A percentile compares a stretch with the other conserved stretches of the same genome.
These are phyloP conservation scores for Apodemus speciosus DNA, from an alignment of 2,113 vertebrate species.

Conservation along the genomic window DNA sequence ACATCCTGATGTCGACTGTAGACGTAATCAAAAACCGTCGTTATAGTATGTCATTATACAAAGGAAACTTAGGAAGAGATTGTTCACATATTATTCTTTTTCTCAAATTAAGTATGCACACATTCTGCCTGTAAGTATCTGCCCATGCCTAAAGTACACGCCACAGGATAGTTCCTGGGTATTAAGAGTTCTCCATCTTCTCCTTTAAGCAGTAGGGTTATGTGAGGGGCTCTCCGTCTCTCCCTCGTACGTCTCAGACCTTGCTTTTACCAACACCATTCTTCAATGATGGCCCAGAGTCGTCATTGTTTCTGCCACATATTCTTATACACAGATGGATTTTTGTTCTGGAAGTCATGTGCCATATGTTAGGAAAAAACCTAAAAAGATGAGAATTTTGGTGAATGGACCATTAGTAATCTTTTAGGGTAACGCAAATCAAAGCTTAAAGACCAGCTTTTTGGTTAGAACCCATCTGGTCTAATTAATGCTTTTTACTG, in stretches of 20 bases:
- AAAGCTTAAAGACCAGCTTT: neutral
- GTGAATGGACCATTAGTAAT: neutral
- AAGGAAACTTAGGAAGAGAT: neutral
- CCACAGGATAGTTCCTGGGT: neutral
- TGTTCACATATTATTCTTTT: neutral
- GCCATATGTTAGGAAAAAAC: neutral
- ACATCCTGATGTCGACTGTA: neutral
- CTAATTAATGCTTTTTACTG: conserved; percentile 7
- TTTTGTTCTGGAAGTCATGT: neutral
- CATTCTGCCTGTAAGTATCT: neutral
- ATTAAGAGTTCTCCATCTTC: neutral
- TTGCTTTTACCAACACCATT: neutral
- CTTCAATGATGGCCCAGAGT: neutral
- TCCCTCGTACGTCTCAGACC: neutral
- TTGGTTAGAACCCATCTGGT: neutral
- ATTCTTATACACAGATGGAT: neutral
- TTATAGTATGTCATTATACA: neutral
- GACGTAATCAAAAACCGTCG: neutral
- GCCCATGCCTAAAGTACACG: neutral
- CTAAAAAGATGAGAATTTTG: neutral
- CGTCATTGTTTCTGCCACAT: neutral
- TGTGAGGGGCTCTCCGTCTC: neutral
- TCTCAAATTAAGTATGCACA: neutral
- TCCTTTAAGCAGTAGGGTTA: neutral
- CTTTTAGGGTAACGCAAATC: neutral